Conservation (phyloP, 2,113 vertebrate species). For the Tinamus guttatus region DNA sequence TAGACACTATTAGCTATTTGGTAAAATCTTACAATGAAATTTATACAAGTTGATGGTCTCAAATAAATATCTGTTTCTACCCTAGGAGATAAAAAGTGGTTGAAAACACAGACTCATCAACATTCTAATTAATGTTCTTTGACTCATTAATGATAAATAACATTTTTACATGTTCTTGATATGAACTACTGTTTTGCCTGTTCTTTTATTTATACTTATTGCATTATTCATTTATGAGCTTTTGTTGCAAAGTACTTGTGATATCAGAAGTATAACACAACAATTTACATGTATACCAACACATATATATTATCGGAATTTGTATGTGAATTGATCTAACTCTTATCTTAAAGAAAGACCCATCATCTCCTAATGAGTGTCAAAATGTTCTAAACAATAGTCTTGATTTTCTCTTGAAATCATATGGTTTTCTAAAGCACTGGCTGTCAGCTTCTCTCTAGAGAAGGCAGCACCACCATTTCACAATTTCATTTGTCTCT, state of each 20-base stretch:
- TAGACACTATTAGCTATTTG: neutral
- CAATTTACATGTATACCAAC: neutral
- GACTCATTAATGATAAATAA: neutral
- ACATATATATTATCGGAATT: neutral
- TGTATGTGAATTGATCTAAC: rapidly evolving
- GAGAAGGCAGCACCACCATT: neutral
- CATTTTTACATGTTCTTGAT: neutral
- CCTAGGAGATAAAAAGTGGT: neutral
- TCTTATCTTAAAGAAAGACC: neutral
- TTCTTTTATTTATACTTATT: neutral
- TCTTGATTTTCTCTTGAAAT: neutral
- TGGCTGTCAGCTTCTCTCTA: neutral
- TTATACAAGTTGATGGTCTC: neutral
- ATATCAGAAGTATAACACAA: neutral
- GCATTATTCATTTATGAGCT: neutral
- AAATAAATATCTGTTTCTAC: neutral
- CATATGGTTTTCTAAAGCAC: neutral
- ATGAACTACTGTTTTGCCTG: neutral
- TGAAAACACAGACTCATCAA: neutral
- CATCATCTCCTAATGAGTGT: neutral
- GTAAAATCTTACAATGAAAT: neutral
- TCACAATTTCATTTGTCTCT: neutral
- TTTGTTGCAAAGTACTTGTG: neutral
- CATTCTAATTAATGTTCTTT: neutral
- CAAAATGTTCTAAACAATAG: neutral